Conservation (phyloP, 2,113 vertebrate species). For the Cochlearius cochlearius region DNA sequence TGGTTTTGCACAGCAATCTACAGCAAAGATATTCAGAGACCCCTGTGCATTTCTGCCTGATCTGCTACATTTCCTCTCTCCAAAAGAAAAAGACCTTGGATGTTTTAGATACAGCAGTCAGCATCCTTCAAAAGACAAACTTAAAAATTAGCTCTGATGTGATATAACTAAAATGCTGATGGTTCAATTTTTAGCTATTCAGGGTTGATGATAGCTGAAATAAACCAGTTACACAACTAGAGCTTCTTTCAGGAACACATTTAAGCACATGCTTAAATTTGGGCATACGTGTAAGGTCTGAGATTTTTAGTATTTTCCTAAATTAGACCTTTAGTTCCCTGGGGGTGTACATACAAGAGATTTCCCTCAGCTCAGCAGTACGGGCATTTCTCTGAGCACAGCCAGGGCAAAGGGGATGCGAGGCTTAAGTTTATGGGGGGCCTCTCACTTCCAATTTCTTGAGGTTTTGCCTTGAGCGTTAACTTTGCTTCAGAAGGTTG, state of each 20-base stretch:
- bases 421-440: background rate
- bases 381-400: background rate
- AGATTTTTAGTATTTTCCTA: background rate
- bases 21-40: constrained; percentile 26
- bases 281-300: background rate
- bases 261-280: background rate
- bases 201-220: background rate
- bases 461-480: background rate
- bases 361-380: background rate
- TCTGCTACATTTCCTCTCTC: background rate
- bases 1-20: constrained; percentile 29
- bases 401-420: background rate
- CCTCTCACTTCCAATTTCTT: background rate
- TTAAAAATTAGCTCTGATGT: constrained; percentile 45
- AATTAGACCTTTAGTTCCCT: background rate
- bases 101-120: background rate
- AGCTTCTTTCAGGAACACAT: background rate
- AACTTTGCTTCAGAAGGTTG: background rate
- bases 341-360: background rate
- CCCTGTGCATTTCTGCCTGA: constrained; percentile 26
- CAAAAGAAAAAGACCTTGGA: constrained; percentile 34
- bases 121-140: constrained; percentile 32
- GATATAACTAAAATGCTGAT: constrained; percentile 41
- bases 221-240: background rate
- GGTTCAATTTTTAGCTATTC: constrained; percentile 9